Evolutionary conservation across 2,113 vertebrate species (phyloP).

Genomic region (Chinchilla lanigera): DNA sequence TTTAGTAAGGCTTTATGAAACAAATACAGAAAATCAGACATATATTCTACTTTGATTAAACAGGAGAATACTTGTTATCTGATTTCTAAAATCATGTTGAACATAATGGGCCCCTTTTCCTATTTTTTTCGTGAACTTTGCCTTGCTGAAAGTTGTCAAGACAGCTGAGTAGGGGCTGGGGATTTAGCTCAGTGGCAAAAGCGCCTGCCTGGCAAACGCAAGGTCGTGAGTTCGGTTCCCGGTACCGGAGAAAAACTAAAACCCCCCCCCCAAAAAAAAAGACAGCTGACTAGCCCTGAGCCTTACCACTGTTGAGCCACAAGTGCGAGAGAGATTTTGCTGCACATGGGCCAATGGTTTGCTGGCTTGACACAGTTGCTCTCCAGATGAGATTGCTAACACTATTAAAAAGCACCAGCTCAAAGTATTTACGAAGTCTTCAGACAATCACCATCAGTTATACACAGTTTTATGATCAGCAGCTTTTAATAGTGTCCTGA

Average conservation of each 20-base stretch:
- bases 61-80: not conserved
- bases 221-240: too few relatives aligned
- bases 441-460: constrained; percentile 65
- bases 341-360: not conserved
- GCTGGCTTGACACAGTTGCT: not conserved
- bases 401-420: not conserved
- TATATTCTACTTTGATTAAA: not conserved
- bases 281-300: not conserved
- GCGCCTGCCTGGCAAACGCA: too few relatives aligned
- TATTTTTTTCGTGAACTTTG: not conserved
- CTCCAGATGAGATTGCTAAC: not conserved
- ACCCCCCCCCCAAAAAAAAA: too few relatives aligned
- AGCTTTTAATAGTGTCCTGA: not conserved
- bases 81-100: constrained; percentile 16
- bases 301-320: not conserved
- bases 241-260: too few relatives aligned
- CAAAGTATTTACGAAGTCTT: constrained; percentile 33
- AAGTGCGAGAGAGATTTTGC: not conserved
- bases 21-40: not conserved
- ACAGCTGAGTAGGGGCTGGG: not conserved
- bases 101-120: not conserved
- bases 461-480: constrained; percentile 54
- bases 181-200: too few relatives aligned
- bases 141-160: constrained; percentile 18
- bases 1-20: not conserved